Conservation (phyloP, 2,113 vertebrate species). For the Dasypus novemcinctus region DNA sequence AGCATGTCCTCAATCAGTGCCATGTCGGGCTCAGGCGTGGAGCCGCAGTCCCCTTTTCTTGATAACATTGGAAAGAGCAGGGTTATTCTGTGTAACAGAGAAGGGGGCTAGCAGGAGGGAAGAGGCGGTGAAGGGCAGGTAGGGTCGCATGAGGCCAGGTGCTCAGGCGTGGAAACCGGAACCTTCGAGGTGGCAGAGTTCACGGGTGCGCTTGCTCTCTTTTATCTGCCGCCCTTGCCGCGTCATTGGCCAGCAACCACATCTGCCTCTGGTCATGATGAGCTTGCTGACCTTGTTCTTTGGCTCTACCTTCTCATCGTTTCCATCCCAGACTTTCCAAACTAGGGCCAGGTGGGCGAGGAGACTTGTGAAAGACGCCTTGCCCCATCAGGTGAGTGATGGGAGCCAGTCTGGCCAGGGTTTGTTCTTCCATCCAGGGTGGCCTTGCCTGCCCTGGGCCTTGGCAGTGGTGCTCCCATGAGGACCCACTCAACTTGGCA, state of each 20-base stretch:
- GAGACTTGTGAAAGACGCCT: slow-evolving; percentile 69
- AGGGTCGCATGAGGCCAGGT: background rate
- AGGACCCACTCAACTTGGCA: slow-evolving; percentile 50
- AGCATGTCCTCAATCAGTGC: background rate
- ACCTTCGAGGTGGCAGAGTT: slow-evolving; percentile 41
- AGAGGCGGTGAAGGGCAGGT: background rate
- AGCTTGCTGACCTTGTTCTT: slow-evolving; percentile 42
- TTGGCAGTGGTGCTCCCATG: background rate
- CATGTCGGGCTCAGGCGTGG: background rate
- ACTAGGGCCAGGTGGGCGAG: slow-evolving; percentile 42
- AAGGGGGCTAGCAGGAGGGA: background rate
- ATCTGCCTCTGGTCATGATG: slow-evolving; percentile 55
- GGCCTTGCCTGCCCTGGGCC: slow-evolving; percentile 54
- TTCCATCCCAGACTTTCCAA: slow-evolving; percentile 65
- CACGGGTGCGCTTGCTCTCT: background rate
- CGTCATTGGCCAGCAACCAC: slow-evolving; percentile 9
- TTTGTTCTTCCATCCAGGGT: slow-evolving; percentile 46
- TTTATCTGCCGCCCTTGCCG: background rate
- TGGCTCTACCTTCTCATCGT: slow-evolving; percentile 63
- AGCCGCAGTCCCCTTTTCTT: background rate
- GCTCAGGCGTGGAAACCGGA: background rate
- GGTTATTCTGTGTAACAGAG: background rate
- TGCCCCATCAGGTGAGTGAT: slow-evolving; percentile 64
- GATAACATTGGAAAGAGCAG: background rate
- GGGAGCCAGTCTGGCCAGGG: slow-evolving; percentile 50